Percentiles rank a stretch among this genome's conserved stretches.
phyloP scores from a whole-genome alignment of 1,140 invertebrate genomes.

The Odontomachus brunneus region DNA sequence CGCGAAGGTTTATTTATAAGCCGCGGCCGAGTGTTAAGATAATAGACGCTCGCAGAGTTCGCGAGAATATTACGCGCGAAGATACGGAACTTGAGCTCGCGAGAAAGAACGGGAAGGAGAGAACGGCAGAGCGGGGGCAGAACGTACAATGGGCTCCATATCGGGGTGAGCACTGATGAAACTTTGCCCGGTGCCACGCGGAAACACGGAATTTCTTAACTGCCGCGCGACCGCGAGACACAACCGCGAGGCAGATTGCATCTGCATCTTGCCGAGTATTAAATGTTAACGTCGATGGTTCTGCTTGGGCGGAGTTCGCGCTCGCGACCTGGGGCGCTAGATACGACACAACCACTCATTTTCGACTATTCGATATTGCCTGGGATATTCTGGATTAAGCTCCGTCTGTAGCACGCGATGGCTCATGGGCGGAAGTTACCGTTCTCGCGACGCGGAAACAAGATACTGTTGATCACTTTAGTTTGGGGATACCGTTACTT shows the following conservation, averaged over 20 bases:
- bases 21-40: not conserved
- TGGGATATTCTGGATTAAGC: not conserved
- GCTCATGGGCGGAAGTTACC: too few relatives aligned
- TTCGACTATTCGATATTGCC: not conserved
- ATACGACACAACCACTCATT: not conserved
- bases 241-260: slow-evolving; percentile 19
- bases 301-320: not conserved
- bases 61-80: not conserved
- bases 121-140: not conserved
- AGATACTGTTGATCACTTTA: too few relatives aligned
- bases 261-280: slow-evolving; percentile 20
- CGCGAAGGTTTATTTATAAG: slow-evolving; percentile 16
- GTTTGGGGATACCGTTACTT: too few relatives aligned
- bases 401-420: not conserved
- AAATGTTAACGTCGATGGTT: slow-evolving; percentile 12
- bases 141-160: slow-evolving; percentile 19
- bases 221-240: slow-evolving; percentile 9
- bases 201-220: slow-evolving; percentile 34
- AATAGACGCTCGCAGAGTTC: slow-evolving; percentile 22
- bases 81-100: slow-evolving; percentile 13
- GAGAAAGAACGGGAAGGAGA: too few relatives aligned
- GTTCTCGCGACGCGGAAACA: too few relatives aligned
- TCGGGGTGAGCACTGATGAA: slow-evolving; percentile 9
- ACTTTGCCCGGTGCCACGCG: not conserved
- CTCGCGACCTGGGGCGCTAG: not conserved